Evolutionary conservation across 2,113 vertebrate genomes (phyloP).

Genomic region (Stigmatopora argus): DNA sequence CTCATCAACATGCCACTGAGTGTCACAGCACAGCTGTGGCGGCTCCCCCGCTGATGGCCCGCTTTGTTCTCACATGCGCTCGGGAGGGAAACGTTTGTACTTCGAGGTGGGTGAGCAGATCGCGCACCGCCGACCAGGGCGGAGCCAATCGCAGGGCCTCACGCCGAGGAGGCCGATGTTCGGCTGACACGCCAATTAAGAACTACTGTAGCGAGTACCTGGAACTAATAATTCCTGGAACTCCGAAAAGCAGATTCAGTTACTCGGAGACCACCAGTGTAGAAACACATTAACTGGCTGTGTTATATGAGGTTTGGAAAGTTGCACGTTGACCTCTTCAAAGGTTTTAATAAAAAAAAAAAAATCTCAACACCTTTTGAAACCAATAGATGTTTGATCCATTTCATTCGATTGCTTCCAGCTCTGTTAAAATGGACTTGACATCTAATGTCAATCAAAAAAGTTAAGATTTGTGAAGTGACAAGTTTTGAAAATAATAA

Average conservation of each 20-base stretch:
- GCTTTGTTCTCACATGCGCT: constrained; percentile 62
- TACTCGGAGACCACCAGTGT: neutral
- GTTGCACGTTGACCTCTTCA: neutral
- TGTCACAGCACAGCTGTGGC: constrained; percentile 55
- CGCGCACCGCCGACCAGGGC: constrained; percentile 48
- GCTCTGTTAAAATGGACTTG: too few species aligned
- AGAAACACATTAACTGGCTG: neutral
- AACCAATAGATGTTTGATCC: too few species aligned
- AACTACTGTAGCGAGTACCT: constrained; percentile 6
- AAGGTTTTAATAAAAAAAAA: too few species aligned
- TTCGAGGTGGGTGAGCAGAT: constrained; percentile 59
- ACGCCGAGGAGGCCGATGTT: constrained; percentile 22
- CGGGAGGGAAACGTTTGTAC: constrained; percentile 51
- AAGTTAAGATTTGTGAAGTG: too few species aligned
- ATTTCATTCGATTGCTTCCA: too few species aligned
- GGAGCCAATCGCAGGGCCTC: constrained; percentile 33
- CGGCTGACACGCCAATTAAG: constrained; percentile 8
- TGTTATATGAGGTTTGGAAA: neutral
- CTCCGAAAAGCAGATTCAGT: neutral
- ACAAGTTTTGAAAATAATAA: too few species aligned
- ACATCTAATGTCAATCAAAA: too few species aligned
- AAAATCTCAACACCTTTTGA: too few species aligned
- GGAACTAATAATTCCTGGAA: neutral
- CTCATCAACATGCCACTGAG: constrained; percentile 72
- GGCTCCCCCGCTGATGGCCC: constrained; percentile 52